Conservation (phyloP, 2,797 vertebrate genomes). For the Prionace glauca region DNA sequence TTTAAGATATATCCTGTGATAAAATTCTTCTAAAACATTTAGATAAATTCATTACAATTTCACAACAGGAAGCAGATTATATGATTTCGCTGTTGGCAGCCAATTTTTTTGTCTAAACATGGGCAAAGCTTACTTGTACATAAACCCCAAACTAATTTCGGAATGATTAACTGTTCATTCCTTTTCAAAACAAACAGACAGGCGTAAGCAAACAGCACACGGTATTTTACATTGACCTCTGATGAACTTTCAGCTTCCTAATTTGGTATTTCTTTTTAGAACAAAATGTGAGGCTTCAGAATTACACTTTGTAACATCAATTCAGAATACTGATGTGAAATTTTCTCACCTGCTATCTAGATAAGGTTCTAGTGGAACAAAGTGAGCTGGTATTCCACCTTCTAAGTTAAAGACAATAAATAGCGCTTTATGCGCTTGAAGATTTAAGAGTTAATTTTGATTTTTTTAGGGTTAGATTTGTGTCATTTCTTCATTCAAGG, state of each 20-base stretch:
- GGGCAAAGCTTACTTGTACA: constrained; percentile 32
- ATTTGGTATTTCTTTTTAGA: neutral
- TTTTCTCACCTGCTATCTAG: neutral
- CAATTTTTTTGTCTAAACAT: constrained; percentile 38
- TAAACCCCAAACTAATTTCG: constrained; percentile 27
- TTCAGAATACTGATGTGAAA: neutral
- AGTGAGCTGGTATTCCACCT: neutral
- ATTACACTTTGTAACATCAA: neutral
- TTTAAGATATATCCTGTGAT: constrained; percentile 37
- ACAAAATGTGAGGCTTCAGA: neutral
- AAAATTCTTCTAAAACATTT: constrained; percentile 37
- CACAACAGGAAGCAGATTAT: constrained; percentile 38
- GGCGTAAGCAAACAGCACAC: constrained; percentile 25
- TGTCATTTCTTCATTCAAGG: neutral
- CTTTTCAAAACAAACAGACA: constrained; percentile 35
- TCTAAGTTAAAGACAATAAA: neutral
- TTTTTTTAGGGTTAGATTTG: neutral
- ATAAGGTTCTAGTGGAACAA: neutral
- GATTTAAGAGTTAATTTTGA: neutral
- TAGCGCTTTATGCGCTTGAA: neutral
- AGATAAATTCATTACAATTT: constrained; percentile 37
- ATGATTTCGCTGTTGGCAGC: constrained; percentile 36
- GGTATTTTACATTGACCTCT: constrained; percentile 4
- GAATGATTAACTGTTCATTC: constrained; percentile 33
- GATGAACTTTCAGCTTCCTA: constrained; percentile 26